These are phyloP conservation scores for Xenopus tropicalis DNA, from an alignment of 2,113 vertebrate genomes.

Conservation along the genomic window DNA sequence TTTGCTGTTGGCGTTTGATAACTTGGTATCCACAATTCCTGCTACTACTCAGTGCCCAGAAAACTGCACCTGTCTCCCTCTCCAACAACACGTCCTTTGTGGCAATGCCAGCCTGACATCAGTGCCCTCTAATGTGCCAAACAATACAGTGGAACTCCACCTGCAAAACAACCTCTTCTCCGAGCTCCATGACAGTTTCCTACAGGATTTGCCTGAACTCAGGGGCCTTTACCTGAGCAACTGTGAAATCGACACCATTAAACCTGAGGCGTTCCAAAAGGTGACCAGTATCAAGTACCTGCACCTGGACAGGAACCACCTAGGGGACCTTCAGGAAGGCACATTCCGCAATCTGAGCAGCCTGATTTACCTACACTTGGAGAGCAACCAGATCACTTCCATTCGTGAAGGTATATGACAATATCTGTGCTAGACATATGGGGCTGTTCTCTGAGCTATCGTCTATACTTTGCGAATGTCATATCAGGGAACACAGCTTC, in stretches of 20 bases:
- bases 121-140: background rate
- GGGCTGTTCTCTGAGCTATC: too few species aligned
- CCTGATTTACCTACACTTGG: constrained; percentile 37
- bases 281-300: constrained; percentile 4
- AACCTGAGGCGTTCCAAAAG: background rate
- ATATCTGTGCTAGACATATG: too few species aligned
- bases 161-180: constrained; percentile 18
- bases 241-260: background rate
- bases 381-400: constrained; percentile 39
- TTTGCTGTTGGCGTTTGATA: background rate
- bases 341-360: constrained; percentile 32
- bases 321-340: constrained; percentile 13
- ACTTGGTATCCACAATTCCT: background rate
- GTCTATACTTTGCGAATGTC: too few species aligned
- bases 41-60: background rate
- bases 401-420: constrained; percentile 36
- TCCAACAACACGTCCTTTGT: background rate
- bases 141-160: background rate
- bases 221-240: background rate
- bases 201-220: background rate
- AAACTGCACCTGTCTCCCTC: background rate
- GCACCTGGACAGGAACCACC: constrained; percentile 26
- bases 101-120: constrained; percentile 5
- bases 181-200: rapidly evolving
- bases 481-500: too few species aligned